Base-by-base conservation (phyloP, 1,140 invertebrate genomes). In the Microplitis demolitor region DNA sequence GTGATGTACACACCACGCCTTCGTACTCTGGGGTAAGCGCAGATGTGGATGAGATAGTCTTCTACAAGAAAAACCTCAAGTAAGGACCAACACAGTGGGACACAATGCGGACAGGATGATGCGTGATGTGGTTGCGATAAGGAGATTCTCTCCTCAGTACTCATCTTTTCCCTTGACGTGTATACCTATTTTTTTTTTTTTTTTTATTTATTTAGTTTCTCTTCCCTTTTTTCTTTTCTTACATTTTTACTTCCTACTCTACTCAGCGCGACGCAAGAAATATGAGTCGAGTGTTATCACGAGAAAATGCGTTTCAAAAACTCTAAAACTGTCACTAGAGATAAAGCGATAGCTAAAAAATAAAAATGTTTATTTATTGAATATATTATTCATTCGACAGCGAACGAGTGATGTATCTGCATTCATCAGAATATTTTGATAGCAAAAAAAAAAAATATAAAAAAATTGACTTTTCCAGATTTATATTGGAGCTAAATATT, bases 51-150 rank as follows among this genome's bases (percentile, higher is more conserved):
- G 76, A 76, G 79, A 80, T 80, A 80, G 75, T 77, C 70, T 73
- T 71, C 69, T 73, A 61, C 75, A n/a, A 50, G 56, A 24, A 24
- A 24, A 24, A 24, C 24, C 37, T 69, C 39, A 56, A 64, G 68
- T 72, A 74, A 74, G 76, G 69, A 81, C 73, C 72, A 74, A 78
- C 67, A 75, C 67, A 70, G 58, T 68, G 74, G 66, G 75, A 77
- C 77, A 78, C 79, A 81, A 81, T 79, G 72, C 73, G 76, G 76
- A 77, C 75, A 78, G 77, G 76, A 81, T 74, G 77, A 78, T 74
- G 77, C 76, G 76, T 78, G 78, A 81, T 81, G 74, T 75, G 72
- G 75, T 76, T 70, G 70, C 74, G 80, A 81, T 81, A 79, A 78
- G 75, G 75, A 51, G 60, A 62, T 39, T 62, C 75, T 66, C 74